Evolutionary conservation across 2,797 vertebrate species (phyloP).

Genomic region (Hypotaenidia philippensis): DNA sequence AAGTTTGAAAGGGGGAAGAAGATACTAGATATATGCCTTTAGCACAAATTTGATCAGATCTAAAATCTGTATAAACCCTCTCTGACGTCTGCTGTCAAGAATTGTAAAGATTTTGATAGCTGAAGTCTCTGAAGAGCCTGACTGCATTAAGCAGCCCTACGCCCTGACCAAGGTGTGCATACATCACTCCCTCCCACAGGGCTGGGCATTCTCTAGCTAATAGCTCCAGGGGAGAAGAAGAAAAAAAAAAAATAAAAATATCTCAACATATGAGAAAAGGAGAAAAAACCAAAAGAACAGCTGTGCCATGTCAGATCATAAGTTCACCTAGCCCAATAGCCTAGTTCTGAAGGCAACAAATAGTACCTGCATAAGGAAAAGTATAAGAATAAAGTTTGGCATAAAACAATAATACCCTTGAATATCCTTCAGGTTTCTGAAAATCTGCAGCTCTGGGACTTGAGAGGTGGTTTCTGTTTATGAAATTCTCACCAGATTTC

Average conservation of each 20-base stretch:
- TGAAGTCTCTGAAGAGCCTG: slow-evolving; percentile 47
- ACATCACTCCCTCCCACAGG: background rate
- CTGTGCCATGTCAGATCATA: background rate
- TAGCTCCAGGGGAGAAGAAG: background rate
- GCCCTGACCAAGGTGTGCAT: background rate
- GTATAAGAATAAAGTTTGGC: background rate
- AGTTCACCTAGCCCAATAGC: background rate
- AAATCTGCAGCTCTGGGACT: background rate
- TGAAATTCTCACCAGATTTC: background rate
- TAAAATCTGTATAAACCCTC: slow-evolving; percentile 19
- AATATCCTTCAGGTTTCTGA: background rate
- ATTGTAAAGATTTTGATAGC: slow-evolving; percentile 35
- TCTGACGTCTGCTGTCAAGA: slow-evolving; percentile 32
- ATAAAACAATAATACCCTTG: background rate
- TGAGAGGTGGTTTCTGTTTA: background rate
- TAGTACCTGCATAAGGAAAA: background rate
- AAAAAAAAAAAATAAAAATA: background rate
- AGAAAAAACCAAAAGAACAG: background rate
- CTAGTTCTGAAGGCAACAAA: background rate
- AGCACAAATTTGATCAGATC: slow-evolving; percentile 47
- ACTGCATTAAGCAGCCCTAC: background rate
- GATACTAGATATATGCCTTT: background rate
- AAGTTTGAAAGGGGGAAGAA: slow-evolving; percentile 24
- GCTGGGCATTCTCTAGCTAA: slow-evolving; percentile 1
- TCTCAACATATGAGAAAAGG: background rate